Percentiles rank a stretch among this genome's conserved stretches.
phyloP scores from a whole-genome alignment of 2,888 invertebrate species.

The Desoria tigrina region DNA sequence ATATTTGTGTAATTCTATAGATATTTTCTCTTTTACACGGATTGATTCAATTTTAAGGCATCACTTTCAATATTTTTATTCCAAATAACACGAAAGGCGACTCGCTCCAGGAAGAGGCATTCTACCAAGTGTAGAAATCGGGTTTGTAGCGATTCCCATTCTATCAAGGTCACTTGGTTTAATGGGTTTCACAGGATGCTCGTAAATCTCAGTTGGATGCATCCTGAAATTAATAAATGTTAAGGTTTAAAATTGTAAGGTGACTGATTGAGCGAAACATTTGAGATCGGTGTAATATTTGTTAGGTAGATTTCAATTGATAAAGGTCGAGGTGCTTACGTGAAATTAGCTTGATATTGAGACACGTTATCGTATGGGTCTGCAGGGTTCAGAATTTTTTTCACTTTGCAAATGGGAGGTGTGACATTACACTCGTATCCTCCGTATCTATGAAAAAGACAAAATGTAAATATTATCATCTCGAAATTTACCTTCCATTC shows the following conservation, averaged over 20 bases:
- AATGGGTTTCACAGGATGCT: conserved; percentile 34
- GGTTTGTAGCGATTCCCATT: conserved; percentile 45
- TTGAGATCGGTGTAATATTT: neutral
- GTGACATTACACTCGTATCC: conserved; percentile 39
- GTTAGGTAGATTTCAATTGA: no score
- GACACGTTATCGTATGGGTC: conserved; percentile 46
- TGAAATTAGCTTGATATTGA: conserved; percentile 42
- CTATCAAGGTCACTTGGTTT: conserved; percentile 39
- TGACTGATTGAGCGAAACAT: neutral
- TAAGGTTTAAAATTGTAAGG: neutral
- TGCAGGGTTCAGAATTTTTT: conserved; percentile 37
- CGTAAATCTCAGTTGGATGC: conserved; percentile 42
- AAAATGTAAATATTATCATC: conserved; percentile 2
- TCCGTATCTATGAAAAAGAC: conserved; percentile 24
- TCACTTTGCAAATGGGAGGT: conserved; percentile 52
- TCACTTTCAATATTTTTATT: no score
- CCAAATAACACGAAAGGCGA: conserved; percentile 42
- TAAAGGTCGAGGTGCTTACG: conserved; percentile 25
- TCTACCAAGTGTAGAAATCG: conserved; percentile 37
- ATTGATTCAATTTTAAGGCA: no score
- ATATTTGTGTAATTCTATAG: no score
- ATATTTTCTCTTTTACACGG: no score
- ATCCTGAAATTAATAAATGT: conserved; percentile 29
- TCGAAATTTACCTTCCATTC: neutral
- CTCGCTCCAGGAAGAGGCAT: conserved; percentile 39